A percentile compares a stretch with the other conserved stretches of the same genome.
These are phyloP conservation scores for Limonius californicus DNA, from an alignment of 1,140 invertebrate genomes.

Conservation along the genomic window DNA sequence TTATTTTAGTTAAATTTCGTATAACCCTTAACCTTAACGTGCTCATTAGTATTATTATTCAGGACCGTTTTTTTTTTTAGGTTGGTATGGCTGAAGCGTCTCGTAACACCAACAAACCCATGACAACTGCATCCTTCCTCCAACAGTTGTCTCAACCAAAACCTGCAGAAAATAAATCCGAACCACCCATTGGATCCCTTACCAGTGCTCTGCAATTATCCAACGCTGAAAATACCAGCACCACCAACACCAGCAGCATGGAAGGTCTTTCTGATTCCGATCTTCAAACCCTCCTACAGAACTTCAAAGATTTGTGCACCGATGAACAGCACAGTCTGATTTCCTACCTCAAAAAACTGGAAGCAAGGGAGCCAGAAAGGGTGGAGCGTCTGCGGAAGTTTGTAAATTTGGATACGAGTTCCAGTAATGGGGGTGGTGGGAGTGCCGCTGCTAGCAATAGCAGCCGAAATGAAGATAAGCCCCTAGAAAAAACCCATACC, in stretches of 20 bases:
- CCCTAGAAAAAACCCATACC: conserved; percentile 44
- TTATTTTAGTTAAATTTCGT: no score
- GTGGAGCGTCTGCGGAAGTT: conserved; percentile 67
- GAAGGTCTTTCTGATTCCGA: conserved; percentile 72
- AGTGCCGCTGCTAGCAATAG: neutral
- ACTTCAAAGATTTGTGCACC: conserved; percentile 70
- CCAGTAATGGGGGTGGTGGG: conserved; percentile 24
- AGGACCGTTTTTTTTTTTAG: conserved; percentile 21
- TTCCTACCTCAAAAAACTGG: conserved; percentile 71
- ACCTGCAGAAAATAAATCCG: neutral
- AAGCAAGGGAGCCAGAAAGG: conserved; percentile 63
- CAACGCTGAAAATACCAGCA: conserved; percentile 18
- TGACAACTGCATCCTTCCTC: conserved; percentile 53
- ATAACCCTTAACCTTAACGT: no score
- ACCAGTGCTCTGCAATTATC: neutral
- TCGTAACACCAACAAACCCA: conserved; percentile 51
- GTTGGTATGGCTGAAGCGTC: conserved; percentile 63
- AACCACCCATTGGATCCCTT: conserved; percentile 22
- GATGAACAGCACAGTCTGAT: conserved; percentile 77
- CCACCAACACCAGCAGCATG: conserved; percentile 48
- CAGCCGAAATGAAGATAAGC: conserved; percentile 46
- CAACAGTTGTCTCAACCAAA: conserved; percentile 44
- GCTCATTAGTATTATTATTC: no score
- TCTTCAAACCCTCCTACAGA: conserved; percentile 69
- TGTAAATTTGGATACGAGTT: conserved; percentile 53